Evolutionary conservation across 1,140 invertebrate species (phyloP).

Genomic region (Drosophila saltans): DNA sequence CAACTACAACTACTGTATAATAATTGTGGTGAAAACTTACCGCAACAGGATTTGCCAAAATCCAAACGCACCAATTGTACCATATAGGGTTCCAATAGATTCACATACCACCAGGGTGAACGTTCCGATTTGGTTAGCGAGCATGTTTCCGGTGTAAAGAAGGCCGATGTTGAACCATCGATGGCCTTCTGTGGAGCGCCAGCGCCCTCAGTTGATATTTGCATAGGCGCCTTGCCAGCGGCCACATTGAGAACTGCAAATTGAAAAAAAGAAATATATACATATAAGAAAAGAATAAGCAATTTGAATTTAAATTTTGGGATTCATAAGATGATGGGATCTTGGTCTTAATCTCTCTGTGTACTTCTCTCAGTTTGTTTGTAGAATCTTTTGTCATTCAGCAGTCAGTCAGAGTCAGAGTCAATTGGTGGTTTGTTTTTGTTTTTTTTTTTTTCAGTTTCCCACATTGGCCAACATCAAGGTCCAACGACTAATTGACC

Average conservation of each 20-base stretch:
- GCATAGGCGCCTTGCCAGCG: slow-evolving; percentile 97
- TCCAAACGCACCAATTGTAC: slow-evolving; percentile 96
- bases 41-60: slow-evolving; percentile 96
- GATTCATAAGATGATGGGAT: slow-evolving; percentile 14
- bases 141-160: slow-evolving; percentile 93
- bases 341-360: neutral
- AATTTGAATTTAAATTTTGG: slow-evolving; percentile 24
- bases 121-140: slow-evolving; percentile 92
- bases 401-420: slow-evolving; percentile 20
- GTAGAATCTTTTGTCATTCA: slow-evolving; percentile 9
- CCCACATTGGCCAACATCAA: slow-evolving; percentile 39
- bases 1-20: slow-evolving; percentile 8
- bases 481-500: slow-evolving; percentile 40
- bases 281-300: neutral
- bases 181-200: slow-evolving; percentile 95
- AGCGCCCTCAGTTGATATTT: slow-evolving; percentile 92
- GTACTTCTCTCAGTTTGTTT: neutral
- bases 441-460: slow-evolving; percentile 10
- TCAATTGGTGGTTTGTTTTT: slow-evolving; percentile 10
- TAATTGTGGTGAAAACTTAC: slow-evolving; percentile 85
- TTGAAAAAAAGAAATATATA: slow-evolving; percentile 4
- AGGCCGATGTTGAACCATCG: slow-evolving; percentile 93
- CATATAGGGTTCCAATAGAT: slow-evolving; percentile 97
- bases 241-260: slow-evolving; percentile 96
- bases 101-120: slow-evolving; percentile 97